Base-by-base conservation (phyloP, 2,888 invertebrate species). In the Lasioglossum vierecki region DNA sequence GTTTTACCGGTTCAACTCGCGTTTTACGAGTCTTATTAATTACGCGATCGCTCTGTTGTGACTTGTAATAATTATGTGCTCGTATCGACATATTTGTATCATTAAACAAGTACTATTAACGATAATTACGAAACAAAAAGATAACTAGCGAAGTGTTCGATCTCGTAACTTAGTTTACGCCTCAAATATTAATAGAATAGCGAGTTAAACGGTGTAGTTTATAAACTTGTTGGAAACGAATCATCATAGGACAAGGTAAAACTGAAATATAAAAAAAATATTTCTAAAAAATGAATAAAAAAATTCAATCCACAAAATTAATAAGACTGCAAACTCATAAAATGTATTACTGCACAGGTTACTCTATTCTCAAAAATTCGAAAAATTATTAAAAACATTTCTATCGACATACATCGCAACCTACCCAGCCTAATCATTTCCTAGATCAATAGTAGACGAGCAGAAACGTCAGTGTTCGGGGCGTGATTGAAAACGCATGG, bases 401-500 rank as follows among this genome's bases (percentile, higher is more conserved):
- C 53, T 53, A 9, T 53, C 8, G 22, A 53, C 22, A 9, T 2
- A 8, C 22, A 22, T 8, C 8, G 22, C 8, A 8, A 53, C 22
- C 22, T 53, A 8, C 8, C 8, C 8, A 2, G 53, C 9, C 8
- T 53, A 9, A 22, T n/a, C 9, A n/a, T 53, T 53, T 53, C 22
- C 9, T 53, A n/a, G 53, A 53, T 53, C 3, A 9, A n/a, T 53
- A 9, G n/a, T n/a, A n/a, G n/a, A n/a, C n/a, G 30, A 5, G 0
- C 35, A 18, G 35, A 30, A 30, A 66, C 30, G 66, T 15, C 35
- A 66, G 18, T 6, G 18, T 5, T 30, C 30, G 39, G 11, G 8
- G 9, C n/a, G 76, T 66, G 80, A 76, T 30, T 8, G 35, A 75
- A 80, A 78, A 80, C n/a, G 53, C 53, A 53, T 3, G 60, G 72